Evolutionary conservation across 2,797 vertebrate genomes (phyloP).

Genomic region (Hippoglossus hippoglossus): DNA sequence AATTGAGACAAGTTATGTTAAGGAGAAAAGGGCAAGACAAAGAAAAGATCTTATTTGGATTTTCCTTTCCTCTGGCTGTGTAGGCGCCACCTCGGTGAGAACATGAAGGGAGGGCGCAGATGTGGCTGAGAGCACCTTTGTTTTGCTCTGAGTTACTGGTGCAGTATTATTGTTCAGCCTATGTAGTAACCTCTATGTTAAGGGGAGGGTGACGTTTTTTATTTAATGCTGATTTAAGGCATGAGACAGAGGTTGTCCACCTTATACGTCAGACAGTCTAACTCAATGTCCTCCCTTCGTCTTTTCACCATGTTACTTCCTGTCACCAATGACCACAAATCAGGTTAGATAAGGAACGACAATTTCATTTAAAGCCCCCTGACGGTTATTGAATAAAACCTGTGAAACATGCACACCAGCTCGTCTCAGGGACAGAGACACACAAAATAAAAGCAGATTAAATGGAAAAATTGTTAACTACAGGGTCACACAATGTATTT

Average conservation of each 20-base stretch:
- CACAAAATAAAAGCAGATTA: not conserved
- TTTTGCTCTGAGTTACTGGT: too few species aligned
- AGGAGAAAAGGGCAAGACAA: too few species aligned
- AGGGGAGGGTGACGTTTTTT: not conserved
- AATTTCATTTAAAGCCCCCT: not conserved
- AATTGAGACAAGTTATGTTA: too few species aligned
- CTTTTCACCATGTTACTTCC: not conserved
- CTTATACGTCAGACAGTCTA: not conserved
- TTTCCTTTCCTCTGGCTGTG: too few species aligned
- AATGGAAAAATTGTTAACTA: too few species aligned
- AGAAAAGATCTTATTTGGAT: too few species aligned
- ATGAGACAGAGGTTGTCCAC: not conserved
- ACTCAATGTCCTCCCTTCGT: not conserved
- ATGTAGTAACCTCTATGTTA: not conserved
- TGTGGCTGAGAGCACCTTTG: too few species aligned
- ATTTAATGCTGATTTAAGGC: conserved; percentile 10
- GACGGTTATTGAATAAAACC: not conserved
- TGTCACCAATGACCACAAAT: not conserved
- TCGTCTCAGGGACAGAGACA: not conserved
- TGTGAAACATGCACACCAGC: not conserved
- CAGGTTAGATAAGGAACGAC: conserved; percentile 5
- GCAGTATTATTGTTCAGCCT: too few species aligned
- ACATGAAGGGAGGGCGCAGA: too few species aligned
- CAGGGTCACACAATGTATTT: not conserved
- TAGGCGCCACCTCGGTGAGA: too few species aligned